Percentiles rank a stretch among this genome's conserved stretches.
Conservation (phyloP, 2,888 invertebrate species). For the Bursaphelenchus okinawaensis region DNA sequence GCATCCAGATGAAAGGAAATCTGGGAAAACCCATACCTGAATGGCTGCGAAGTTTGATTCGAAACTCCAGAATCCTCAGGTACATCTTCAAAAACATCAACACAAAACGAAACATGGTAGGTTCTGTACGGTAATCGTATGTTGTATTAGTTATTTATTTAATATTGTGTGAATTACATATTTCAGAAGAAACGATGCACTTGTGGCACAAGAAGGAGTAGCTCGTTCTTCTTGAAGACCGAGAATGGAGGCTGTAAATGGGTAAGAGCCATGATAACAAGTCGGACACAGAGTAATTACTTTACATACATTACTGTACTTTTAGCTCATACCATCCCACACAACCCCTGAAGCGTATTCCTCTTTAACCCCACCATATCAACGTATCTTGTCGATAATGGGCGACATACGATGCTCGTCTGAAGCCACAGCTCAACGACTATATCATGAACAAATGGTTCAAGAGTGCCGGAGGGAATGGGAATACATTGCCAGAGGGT, state of each 20-base stretch:
- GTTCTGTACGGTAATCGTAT: too few relatives aligned
- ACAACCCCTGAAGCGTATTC: not conserved
- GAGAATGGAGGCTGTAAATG: not conserved
- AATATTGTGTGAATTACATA: too few relatives aligned
- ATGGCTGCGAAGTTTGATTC: slow-evolving; percentile 39
- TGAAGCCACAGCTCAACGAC: slow-evolving; percentile 4
- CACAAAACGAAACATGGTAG: slow-evolving; percentile 2
- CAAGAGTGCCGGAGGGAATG: slow-evolving; percentile 10
- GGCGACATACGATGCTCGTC: slow-evolving; percentile 1
- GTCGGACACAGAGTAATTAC: not conserved
- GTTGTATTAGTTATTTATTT: too few relatives aligned
- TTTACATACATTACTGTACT: too few relatives aligned
- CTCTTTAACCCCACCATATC: not conserved
- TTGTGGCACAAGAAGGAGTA: not conserved
- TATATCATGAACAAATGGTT: slow-evolving; percentile 4
- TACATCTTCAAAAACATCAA: slow-evolving; percentile 7
- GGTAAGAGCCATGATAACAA: not conserved
- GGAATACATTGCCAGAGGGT: slow-evolving; percentile 13
- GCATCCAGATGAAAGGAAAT: slow-evolving; percentile 51
- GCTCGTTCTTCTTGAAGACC: not conserved
- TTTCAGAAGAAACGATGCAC: not conserved
- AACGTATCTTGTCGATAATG: slow-evolving; percentile 3
- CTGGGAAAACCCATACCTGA: slow-evolving; percentile 32
- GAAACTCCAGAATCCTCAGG: not conserved
- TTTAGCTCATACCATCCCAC: not conserved